Evolutionary conservation across 2,888 invertebrate species (phyloP).

Genomic region (Dione vanillae): DNA sequence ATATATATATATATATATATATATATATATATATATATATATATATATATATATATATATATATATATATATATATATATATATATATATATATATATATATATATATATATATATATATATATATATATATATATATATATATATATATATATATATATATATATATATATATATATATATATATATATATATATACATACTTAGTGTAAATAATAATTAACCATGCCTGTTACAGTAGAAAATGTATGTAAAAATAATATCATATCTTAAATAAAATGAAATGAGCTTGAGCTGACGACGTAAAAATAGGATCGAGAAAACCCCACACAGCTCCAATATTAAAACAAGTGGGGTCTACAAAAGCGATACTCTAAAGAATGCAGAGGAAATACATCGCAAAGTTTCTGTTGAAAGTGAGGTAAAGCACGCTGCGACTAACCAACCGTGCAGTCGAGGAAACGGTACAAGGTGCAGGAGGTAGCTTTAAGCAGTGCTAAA

Average conservation of each 20-base stretch:
- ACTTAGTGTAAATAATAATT: too few species aligned
- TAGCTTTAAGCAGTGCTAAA: slow-evolving; percentile 44
- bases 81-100: too few species aligned
- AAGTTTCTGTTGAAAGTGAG: slow-evolving; percentile 81
- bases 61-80: too few species aligned
- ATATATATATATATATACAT: too few species aligned
- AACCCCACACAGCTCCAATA: slow-evolving; percentile 70
- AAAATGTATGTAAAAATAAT: not conserved
- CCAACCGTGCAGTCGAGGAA: slow-evolving; percentile 75
- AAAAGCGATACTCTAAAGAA: slow-evolving; percentile 83
- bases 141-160: too few species aligned
- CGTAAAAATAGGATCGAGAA: slow-evolving; percentile 57
- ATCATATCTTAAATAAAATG: slow-evolving; percentile 3
- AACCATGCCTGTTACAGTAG: not conserved
- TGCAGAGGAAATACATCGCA: slow-evolving; percentile 81
- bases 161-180: too few species aligned
- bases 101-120: too few species aligned
- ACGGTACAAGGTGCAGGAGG: slow-evolving; percentile 51
- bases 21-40: too few species aligned
- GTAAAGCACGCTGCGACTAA: slow-evolving; percentile 82
- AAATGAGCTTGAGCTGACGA: not conserved
- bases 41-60: too few species aligned
- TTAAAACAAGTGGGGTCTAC: slow-evolving; percentile 77
- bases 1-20: too few species aligned
- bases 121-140: too few species aligned